Evolutionary conservation across 2,888 invertebrate genomes (phyloP), one percentile per base, ranked within the genome.

Genomic region (Gisinianus flammeolus): DNA sequence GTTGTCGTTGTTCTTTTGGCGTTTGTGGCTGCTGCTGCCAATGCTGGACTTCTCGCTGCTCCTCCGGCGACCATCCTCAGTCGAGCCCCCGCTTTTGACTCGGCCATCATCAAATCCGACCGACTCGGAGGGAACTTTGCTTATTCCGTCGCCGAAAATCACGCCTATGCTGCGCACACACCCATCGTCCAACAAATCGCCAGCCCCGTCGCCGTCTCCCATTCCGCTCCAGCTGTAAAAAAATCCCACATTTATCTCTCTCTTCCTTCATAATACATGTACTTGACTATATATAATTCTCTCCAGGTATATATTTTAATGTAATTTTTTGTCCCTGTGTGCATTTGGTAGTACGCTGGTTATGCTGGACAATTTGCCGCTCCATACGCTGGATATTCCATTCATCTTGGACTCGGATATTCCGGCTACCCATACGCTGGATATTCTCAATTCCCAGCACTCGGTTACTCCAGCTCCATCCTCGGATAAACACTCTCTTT

Each of bases 51-150:
- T 30, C 28, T 85, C 31, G 64, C 82, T 26, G 24, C 62, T 81
- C 77, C 80, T 24, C 26, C 84, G 83, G 19, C 83, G 81, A 83
- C 86, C 76, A 83, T 86, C 70, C 80, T 87, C 69, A 85, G 88
- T 70, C 87, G 89, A 72, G 87, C 88, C 10, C 90, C 89, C 35
- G 86, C 86, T 82, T 86, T 88, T 81, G 90, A 90, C 87, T 88
- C 88, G 69, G 89, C 89, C 80, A 86, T 89, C 83, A 88, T 90
- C 85, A 87, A 88, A 85, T 88, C 88, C 52, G 88, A 89, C 82
- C 87, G 89, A 35, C 84, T 89, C 77, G 89, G 89, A 75, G 89
- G 89, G 76, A 90, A 89, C 86, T 90, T 90, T 85, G 89, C 89
- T 56, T 90, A 90, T 86, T 88, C 88, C 84, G 88, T 88, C 64